phyloP scores from a whole-genome alignment of 2,797 vertebrate species.

The Dendrocincla tyrannina region DNA sequence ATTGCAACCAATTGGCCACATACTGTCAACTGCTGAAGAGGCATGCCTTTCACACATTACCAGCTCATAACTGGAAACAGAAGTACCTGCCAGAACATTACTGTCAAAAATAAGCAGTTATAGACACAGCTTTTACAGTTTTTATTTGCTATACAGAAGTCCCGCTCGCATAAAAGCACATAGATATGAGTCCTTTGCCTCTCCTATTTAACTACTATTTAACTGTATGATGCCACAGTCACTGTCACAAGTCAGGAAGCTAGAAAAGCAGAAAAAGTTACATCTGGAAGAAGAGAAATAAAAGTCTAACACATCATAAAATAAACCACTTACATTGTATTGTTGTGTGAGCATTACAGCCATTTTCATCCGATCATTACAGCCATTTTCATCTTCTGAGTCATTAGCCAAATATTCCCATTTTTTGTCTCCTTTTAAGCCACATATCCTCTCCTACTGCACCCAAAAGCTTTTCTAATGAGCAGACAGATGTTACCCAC shows the following conservation, averaged over 20 bases:
- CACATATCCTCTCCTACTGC: background rate
- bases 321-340: background rate
- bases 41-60: background rate
- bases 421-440: background rate
- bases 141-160: background rate
- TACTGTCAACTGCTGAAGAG: background rate
- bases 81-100: background rate
- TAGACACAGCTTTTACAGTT: background rate
- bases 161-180: background rate
- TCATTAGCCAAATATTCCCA: background rate
- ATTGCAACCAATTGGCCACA: background rate
- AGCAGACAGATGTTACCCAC: fast-evolving
- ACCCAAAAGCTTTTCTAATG: background rate
- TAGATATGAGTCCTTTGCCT: background rate
- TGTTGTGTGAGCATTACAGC: background rate
- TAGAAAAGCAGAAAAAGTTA: background rate
- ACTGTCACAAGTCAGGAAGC: background rate
- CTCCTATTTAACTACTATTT: background rate
- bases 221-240: background rate
- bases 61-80: background rate
- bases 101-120: background rate
- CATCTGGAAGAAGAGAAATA: background rate
- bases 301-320: background rate
- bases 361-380: background rate
- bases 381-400: background rate